These are phyloP conservation scores for Sinonovacula constricta DNA, from an alignment of 1,140 invertebrate genomes.

Conservation along the genomic window DNA sequence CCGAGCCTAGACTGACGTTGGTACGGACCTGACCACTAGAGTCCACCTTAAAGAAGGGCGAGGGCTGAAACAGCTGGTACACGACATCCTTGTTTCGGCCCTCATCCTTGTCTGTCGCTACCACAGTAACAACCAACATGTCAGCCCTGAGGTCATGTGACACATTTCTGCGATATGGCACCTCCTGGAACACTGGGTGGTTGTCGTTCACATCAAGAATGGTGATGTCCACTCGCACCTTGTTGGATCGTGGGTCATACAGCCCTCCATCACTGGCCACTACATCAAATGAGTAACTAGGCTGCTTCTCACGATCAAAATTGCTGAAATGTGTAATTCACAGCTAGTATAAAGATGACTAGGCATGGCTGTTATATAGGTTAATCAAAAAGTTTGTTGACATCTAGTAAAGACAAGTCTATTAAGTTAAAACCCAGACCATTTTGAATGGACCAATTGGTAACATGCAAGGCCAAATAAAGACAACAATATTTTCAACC, in stretches of 20 bases:
- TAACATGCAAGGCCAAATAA: too few species aligned
- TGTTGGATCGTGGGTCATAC: constrained; percentile 88
- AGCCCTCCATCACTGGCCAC: constrained; percentile 88
- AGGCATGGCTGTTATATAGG: too few species aligned
- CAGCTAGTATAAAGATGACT: neutral
- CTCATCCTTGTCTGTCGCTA: constrained; percentile 86
- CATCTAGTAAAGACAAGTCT: too few species aligned
- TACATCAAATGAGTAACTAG: constrained; percentile 90
- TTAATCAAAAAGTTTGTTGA: too few species aligned
- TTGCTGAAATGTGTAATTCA: constrained; percentile 79
- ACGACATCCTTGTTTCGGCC: constrained; percentile 57
- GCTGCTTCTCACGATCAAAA: constrained; percentile 91
- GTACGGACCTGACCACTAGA: constrained; percentile 89
- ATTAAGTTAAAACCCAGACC: too few species aligned
- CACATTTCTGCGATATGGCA: constrained; percentile 90
- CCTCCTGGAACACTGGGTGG: constrained; percentile 88
- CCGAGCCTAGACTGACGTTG: constrained; percentile 81
- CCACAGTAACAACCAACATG: constrained; percentile 52
- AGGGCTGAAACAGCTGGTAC: constrained; percentile 46
- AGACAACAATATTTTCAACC: too few species aligned
- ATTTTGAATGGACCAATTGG: too few species aligned
- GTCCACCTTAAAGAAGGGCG: constrained; percentile 85
- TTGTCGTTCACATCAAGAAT: too few species aligned
- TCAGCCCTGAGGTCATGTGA: constrained; percentile 10
- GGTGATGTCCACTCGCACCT: constrained; percentile 92